Evolutionary conservation across 2,113 vertebrate genomes (phyloP).

Genomic region (Triplophysa tibetana): DNA sequence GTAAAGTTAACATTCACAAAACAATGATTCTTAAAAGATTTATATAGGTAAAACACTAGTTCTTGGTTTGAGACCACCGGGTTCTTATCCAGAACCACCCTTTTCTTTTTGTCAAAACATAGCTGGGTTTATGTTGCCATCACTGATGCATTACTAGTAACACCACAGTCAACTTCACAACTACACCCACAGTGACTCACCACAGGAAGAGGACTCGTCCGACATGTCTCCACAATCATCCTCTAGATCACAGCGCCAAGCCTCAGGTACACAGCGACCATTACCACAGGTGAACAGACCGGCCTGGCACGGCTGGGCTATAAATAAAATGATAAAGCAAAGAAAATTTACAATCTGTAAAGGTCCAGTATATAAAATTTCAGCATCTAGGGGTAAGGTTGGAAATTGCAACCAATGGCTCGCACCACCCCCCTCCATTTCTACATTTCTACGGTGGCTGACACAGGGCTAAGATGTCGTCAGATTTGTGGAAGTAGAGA

Average conservation of each 20-base stretch:
- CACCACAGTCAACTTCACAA: background rate
- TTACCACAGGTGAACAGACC: conserved; percentile 92
- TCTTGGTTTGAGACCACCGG: too few relatives aligned
- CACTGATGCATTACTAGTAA: background rate
- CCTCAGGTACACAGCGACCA: conserved; percentile 86
- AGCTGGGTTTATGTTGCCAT: background rate
- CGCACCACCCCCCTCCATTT: too few relatives aligned
- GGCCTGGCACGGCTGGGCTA: conserved; percentile 87
- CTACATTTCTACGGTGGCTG: too few relatives aligned
- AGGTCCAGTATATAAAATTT: too few relatives aligned
- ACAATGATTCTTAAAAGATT: too few relatives aligned
- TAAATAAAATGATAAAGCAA: background rate
- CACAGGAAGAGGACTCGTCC: conserved; percentile 86
- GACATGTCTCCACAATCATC: conserved; percentile 93
- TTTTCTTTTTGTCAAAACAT: background rate
- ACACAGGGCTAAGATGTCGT: too few relatives aligned
- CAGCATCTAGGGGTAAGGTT: too few relatives aligned
- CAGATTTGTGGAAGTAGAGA: too few relatives aligned
- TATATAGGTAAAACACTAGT: too few relatives aligned
- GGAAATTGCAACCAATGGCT: too few relatives aligned
- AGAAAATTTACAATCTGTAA: background rate
- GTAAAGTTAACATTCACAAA: too few relatives aligned
- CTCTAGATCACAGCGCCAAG: conserved; percentile 91
- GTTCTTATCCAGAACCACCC: too few relatives aligned
- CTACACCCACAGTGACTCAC: conserved; percentile 75